Conservation (phyloP, 2,888 invertebrate species). For the Pheosia gnoma region DNA sequence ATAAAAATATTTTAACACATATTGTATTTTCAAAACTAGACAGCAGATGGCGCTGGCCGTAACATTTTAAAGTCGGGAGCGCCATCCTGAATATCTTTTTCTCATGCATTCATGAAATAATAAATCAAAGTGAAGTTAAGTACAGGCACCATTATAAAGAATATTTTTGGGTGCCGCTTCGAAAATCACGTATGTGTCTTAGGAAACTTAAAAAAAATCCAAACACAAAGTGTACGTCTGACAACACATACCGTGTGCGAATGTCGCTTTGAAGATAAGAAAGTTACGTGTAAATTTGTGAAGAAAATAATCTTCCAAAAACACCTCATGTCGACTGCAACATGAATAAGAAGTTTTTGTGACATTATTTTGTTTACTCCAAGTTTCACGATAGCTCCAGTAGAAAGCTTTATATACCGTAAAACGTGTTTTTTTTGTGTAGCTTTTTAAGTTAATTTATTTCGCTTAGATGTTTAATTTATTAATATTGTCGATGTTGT, state of each 20-base stretch:
- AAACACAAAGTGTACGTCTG: constrained; percentile 45
- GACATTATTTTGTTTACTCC: constrained; percentile 21
- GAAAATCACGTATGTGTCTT: constrained; percentile 48
- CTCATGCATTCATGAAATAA: constrained; percentile 2
- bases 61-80: constrained; percentile 58
- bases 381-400: constrained; percentile 42
- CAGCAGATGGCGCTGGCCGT: constrained; percentile 80
- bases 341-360: constrained; percentile 40
- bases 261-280: constrained; percentile 44
- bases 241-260: constrained; percentile 46
- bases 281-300: constrained; percentile 40
- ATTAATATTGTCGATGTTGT: constrained; percentile 47
- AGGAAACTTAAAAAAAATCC: constrained; percentile 39
- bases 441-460: constrained; percentile 50
- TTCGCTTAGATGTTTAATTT: constrained; percentile 50
- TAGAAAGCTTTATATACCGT: constrained; percentile 46
- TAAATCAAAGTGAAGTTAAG: constrained; percentile 14
- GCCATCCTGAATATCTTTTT: constrained; percentile 73
- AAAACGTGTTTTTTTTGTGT: constrained; percentile 39
- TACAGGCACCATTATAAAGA: constrained; percentile 3
- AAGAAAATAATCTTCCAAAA: constrained; percentile 23
- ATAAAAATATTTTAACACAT: constrained; percentile 15
- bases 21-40: constrained; percentile 23
- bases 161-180: constrained; percentile 75
- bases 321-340: constrained; percentile 16